A percentile compares a stretch with the other conserved stretches of the same genome.
phyloP scores from a whole-genome alignment of 1,140 invertebrate species.

The Delia radicum region DNA sequence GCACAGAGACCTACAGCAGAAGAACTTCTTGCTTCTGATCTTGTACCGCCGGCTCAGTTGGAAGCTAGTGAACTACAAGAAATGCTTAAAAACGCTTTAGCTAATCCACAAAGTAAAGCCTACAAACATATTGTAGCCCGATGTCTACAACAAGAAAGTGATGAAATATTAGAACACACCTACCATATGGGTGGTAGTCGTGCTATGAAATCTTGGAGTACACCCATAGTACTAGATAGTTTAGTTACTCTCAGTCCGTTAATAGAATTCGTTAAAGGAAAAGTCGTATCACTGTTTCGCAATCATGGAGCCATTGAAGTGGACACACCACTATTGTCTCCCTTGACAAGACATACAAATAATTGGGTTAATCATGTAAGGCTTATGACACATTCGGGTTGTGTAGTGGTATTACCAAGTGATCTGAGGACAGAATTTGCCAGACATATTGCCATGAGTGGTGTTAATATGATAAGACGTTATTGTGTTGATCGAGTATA shows the following conservation, averaged over 20 bases:
- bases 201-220: constrained; percentile 51
- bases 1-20: constrained; percentile 76
- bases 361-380: constrained; percentile 63
- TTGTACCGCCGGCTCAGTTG: constrained; percentile 69
- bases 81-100: constrained; percentile 73
- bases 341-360: constrained; percentile 59
- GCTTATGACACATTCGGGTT: constrained; percentile 82
- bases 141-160: constrained; percentile 68
- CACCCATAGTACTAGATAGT: constrained; percentile 45
- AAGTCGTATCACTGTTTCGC: constrained; percentile 68
- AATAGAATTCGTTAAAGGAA: constrained; percentile 53
- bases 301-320: constrained; percentile 76
- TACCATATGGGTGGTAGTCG: constrained; percentile 67
- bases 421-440: constrained; percentile 78
- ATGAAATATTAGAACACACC: constrained; percentile 70
- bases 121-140: constrained; percentile 76
- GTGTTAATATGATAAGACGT: constrained; percentile 75
- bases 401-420: constrained; percentile 76
- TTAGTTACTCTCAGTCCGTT: constrained; percentile 53
- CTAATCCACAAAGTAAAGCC: constrained; percentile 76
- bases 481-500: constrained; percentile 86
- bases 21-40: constrained; percentile 78
- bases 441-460: constrained; percentile 78
- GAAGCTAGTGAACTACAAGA: constrained; percentile 82
- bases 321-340: constrained; percentile 74